phyloP scores from a whole-genome alignment of 1,140 invertebrate genomes.

The Papilio glaucus region DNA sequence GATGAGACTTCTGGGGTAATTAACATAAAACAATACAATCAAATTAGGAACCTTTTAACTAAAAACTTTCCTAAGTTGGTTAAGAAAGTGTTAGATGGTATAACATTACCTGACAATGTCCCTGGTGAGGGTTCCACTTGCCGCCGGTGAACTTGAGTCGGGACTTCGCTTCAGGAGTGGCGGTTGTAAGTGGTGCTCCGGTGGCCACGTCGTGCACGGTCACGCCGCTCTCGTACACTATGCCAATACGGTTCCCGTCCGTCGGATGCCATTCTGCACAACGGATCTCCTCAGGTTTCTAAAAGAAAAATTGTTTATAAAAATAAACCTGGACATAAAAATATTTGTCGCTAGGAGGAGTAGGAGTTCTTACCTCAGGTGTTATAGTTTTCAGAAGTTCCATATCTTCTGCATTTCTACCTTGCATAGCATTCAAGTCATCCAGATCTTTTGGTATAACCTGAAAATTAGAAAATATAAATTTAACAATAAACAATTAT shows the following conservation, averaged over 20 bases:
- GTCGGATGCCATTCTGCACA: constrained; percentile 93
- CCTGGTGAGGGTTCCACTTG: constrained; percentile 97
- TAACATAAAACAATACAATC: too few relatives aligned
- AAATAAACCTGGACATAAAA: neutral
- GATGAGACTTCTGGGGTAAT: too few relatives aligned
- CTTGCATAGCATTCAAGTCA: constrained; percentile 71
- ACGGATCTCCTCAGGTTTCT: constrained; percentile 89
- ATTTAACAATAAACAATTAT: too few relatives aligned
- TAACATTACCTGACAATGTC: constrained; percentile 87
- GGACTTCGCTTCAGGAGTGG: constrained; percentile 86
- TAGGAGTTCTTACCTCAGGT: constrained; percentile 62
- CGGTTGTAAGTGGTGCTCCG: constrained; percentile 55
- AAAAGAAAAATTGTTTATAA: constrained; percentile 45
- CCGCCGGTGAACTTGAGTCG: constrained; percentile 91
- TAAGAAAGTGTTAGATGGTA: too few relatives aligned
- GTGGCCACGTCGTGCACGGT: constrained; percentile 85
- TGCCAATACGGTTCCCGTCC: constrained; percentile 88
- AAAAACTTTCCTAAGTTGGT: too few relatives aligned
- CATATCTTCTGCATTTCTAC: constrained; percentile 74
- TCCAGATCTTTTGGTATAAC: constrained; percentile 77
- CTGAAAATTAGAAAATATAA: too few relatives aligned
- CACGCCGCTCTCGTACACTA: constrained; percentile 90
- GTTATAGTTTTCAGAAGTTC: constrained; percentile 64
- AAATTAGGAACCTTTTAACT: too few relatives aligned
- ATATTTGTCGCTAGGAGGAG: too few relatives aligned